A percentile compares a stretch with the other conserved stretches of the same genome.
phyloP scores from a whole-genome alignment of 2,888 invertebrate genomes.

The Hoplodrina ambigua region DNA sequence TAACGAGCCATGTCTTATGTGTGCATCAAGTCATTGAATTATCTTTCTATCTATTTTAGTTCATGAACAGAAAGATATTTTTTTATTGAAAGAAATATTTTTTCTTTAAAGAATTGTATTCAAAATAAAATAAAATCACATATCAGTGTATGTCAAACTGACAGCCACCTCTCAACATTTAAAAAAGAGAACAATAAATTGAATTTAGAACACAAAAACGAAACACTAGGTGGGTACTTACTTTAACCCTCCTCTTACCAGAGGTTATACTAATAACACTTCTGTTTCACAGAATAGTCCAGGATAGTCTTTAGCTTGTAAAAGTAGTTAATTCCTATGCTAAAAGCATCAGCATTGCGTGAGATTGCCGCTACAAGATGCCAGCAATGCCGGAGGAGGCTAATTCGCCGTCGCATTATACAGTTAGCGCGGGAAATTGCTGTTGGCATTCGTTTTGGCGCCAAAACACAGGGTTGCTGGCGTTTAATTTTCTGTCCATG shows the following conservation, averaged over 20 bases:
- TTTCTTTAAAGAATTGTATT: too few species aligned
- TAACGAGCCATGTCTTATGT: too few species aligned
- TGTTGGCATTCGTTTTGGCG: slow-evolving; percentile 69
- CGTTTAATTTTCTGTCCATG: slow-evolving; percentile 33
- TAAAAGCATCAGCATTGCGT: slow-evolving; percentile 38
- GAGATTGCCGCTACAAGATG: slow-evolving; percentile 52
- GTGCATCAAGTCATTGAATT: too few species aligned
- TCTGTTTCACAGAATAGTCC: slow-evolving; percentile 7
- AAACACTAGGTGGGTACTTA: background rate
- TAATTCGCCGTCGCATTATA: slow-evolving; percentile 68
- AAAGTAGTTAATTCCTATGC: slow-evolving; percentile 55
- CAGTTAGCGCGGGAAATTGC: slow-evolving; percentile 72
- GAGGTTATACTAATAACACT: slow-evolving; percentile 1
- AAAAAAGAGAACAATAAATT: background rate
- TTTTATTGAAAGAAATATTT: too few species aligned
- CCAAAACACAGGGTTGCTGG: slow-evolving; percentile 65
- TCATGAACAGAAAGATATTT: too few species aligned
- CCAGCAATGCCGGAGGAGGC: slow-evolving; percentile 41
- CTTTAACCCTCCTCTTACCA: background rate
- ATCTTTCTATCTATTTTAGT: too few species aligned
- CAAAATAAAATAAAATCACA: too few species aligned
- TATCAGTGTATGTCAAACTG: too few species aligned
- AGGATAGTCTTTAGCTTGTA: background rate
- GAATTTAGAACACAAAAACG: slow-evolving; percentile 10
- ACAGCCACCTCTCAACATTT: too few species aligned